Conservation (phyloP, 2,797 vertebrate genomes). For the Propithecus deckenii region DNA sequence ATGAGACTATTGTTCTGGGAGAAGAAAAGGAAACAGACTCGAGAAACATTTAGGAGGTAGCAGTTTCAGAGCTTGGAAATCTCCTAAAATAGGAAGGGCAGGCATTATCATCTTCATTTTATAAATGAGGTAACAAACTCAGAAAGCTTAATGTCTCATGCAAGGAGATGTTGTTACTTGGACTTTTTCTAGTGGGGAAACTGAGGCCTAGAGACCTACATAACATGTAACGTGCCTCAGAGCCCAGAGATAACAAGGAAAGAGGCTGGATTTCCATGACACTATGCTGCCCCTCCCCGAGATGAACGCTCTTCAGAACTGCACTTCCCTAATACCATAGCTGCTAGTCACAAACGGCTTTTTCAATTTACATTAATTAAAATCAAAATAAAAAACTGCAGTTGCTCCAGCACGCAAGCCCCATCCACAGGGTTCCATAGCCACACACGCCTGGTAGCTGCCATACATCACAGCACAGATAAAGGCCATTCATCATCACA, state of each 20-base stretch:
- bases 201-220: neutral
- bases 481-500: no score
- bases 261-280: fast-evolving
- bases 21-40: neutral
- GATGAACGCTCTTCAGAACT: neutral
- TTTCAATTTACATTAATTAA: neutral
- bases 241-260: neutral
- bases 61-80: neutral
- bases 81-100: neutral
- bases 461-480: fast-evolving
- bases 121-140: neutral
- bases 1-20: fast-evolving
- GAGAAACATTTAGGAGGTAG: neutral
- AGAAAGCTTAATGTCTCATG: neutral
- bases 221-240: neutral
- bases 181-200: neutral
- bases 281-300: neutral
- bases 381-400: neutral
- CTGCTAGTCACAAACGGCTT: no score
- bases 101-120: neutral
- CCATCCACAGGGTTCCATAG: neutral
- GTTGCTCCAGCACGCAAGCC: neutral
- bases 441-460: neutral
- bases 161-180: neutral
- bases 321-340: fast-evolving